A percentile compares a stretch with the other conserved stretches of the same genome.
These are phyloP conservation scores for Trachelus troglodyta DNA, from an alignment of 2,888 invertebrate genomes.

Conservation along the genomic window DNA sequence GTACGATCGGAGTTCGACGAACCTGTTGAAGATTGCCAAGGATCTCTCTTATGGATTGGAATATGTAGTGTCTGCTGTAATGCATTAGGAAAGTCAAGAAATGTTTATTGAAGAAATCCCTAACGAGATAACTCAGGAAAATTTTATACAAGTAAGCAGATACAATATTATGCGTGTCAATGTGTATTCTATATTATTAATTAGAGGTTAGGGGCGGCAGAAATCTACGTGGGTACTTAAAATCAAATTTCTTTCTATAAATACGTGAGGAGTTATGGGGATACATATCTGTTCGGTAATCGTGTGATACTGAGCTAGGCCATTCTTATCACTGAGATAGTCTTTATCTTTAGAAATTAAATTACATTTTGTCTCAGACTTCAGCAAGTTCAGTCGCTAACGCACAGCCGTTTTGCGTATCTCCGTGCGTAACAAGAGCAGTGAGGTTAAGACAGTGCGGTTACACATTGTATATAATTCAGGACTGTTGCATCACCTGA, in stretches of 20 bases:
- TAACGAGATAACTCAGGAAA: neutral
- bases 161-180: neutral
- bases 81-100: neutral
- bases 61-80: neutral
- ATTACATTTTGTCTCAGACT: neutral
- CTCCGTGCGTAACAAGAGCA: neutral
- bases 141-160: neutral
- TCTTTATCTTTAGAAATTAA: neutral
- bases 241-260: neutral
- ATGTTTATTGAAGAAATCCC: neutral
- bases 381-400: neutral
- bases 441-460: neutral
- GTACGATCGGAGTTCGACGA: slow-evolving; percentile 40
- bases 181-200: neutral
- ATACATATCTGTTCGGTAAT: neutral
- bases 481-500: too few relatives aligned
- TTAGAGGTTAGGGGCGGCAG: neutral
- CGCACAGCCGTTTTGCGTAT: neutral
- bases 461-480: too few relatives aligned
- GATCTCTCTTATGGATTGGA: neutral
- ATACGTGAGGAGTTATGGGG: neutral
- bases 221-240: neutral
- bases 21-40: slow-evolving; percentile 23
- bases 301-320: neutral
- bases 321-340: neutral